A percentile compares a stretch with the other conserved stretches of the same genome.
phyloP scores from a whole-genome alignment of 1,140 invertebrate genomes.

The Drosophila bifasciata region DNA sequence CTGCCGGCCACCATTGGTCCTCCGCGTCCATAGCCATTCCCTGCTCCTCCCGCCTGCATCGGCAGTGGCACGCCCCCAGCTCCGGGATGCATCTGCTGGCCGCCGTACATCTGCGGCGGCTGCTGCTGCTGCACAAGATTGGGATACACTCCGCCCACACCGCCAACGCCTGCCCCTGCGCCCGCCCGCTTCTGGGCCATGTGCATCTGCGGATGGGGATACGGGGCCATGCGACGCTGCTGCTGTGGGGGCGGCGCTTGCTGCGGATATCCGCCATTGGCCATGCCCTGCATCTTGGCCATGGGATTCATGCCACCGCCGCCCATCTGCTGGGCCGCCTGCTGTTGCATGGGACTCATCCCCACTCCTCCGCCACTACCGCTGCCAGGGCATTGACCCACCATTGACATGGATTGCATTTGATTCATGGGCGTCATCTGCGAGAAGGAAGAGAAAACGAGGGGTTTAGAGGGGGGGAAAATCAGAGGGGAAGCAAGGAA shows the following conservation, averaged over 20 bases:
- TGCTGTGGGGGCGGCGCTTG: slow-evolving; percentile 74
- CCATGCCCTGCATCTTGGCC: slow-evolving; percentile 84
- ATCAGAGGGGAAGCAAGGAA: not conserved
- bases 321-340: slow-evolving; percentile 66
- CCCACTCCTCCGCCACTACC: slow-evolving; percentile 79
- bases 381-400: slow-evolving; percentile 54
- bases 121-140: slow-evolving; percentile 71
- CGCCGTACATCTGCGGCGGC: slow-evolving; percentile 83
- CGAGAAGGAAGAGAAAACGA: slow-evolving; percentile 5
- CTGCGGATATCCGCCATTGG: slow-evolving; percentile 83
- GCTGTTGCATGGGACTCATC: slow-evolving; percentile 84
- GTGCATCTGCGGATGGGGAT: slow-evolving; percentile 92
- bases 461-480: not conserved
- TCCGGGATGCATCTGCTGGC: slow-evolving; percentile 79
- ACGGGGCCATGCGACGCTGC: slow-evolving; percentile 90
- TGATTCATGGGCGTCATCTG: slow-evolving; percentile 84
- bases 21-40: slow-evolving; percentile 71
- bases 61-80: slow-evolving; percentile 84
- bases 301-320: slow-evolving; percentile 84
- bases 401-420: slow-evolving; percentile 85
- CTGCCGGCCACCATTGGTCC: slow-evolving; percentile 79
- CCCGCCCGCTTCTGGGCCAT: slow-evolving; percentile 89
- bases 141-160: slow-evolving; percentile 65
- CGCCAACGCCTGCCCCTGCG: slow-evolving; percentile 42
- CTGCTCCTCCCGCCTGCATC: slow-evolving; percentile 72